Base-by-base conservation (phyloP, 2,797 vertebrate species). In the Cheirogaleus major region DNA sequence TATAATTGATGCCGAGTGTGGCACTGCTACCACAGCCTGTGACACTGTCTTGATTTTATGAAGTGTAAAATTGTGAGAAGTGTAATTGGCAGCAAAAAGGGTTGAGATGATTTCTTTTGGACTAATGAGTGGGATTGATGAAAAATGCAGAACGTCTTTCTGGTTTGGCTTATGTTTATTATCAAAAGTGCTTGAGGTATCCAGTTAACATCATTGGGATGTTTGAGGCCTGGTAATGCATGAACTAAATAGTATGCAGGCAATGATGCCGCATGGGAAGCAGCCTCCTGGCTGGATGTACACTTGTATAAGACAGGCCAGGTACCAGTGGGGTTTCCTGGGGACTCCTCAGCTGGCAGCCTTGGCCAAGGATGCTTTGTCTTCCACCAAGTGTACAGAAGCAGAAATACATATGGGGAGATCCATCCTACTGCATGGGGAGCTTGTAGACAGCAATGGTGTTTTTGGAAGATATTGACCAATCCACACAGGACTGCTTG, bases 1-100 rank as follows among this genome's bases (percentile, higher is more conserved):
- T 96, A 38, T 78, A 96, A 95, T 95, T 87, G 67, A 80, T 91
- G 78, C 93, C 73, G 63, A 91, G 48, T 85, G 43, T 91, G 85
- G 20, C 41, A n/a, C 32, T 95, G 55, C 82, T 52, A 79, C 41
- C 65, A 81, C 20, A 91, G 76, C 69, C 32, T 59, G 78, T 76
- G 88, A 88, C 67, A 89, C 41, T 12, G 15, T 94, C 82, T 52
- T 52, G 67, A 92, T 85, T 93, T 81, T 63, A 63, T 13, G 13
- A 69, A 61, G 35, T 78, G 57, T 59, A 83, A 88, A 91, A 75
- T 70, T 5, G 59, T 92, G 92, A 85, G 59, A 96, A 84, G 3
- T 79, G 0, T 85, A 93, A 94, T 76, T 75, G 25, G 81, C 43
- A 55, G 41, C 41, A 82, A 25, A 95, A 57, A 92, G 3, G 4